Percentiles rank a stretch among this genome's conserved stretches.
Evolutionary conservation across 2,113 vertebrate genomes (phyloP).

Genomic region (Eudorcas thomsonii): DNA sequence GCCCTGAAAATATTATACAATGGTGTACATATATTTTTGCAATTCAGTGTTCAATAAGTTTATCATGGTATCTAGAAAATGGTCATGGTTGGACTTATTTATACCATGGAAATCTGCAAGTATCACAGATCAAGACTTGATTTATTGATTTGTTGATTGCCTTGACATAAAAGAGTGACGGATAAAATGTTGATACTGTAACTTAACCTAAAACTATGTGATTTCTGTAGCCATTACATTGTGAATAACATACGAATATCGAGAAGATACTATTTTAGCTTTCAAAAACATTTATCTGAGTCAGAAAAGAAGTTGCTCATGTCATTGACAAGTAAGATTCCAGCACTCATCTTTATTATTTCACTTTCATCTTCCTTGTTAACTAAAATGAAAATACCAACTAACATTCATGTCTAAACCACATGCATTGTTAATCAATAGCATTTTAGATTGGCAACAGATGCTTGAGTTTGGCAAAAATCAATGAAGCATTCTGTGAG

Average conservation of each 20-base stretch:
- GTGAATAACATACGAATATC: not conserved
- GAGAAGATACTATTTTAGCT: not conserved
- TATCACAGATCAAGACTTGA: not conserved
- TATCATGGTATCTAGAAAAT: not conserved
- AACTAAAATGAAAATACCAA: constrained; percentile 19
- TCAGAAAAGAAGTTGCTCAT: not conserved
- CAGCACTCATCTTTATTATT: not conserved
- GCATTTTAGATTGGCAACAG: not conserved
- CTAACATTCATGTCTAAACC: not conserved
- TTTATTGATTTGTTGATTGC: constrained; percentile 1
- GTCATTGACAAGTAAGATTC: not conserved
- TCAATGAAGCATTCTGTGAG: not conserved
- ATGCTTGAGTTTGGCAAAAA: not conserved
- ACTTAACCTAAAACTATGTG: not conserved
- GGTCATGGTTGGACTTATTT: not conserved
- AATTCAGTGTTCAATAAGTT: not conserved
- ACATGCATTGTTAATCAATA: not conserved
- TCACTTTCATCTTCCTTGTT: not conserved
- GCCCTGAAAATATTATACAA: not conserved
- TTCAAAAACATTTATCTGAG: not conserved
- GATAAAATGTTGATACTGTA: constrained; percentile 3
- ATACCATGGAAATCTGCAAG: not conserved
- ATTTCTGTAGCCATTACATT: not conserved
- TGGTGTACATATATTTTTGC: not conserved
- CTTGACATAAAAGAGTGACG: not conserved